These are phyloP conservation scores for Hirundo rustica DNA, from an alignment of 2,797 vertebrate species.

Conservation along the genomic window DNA sequence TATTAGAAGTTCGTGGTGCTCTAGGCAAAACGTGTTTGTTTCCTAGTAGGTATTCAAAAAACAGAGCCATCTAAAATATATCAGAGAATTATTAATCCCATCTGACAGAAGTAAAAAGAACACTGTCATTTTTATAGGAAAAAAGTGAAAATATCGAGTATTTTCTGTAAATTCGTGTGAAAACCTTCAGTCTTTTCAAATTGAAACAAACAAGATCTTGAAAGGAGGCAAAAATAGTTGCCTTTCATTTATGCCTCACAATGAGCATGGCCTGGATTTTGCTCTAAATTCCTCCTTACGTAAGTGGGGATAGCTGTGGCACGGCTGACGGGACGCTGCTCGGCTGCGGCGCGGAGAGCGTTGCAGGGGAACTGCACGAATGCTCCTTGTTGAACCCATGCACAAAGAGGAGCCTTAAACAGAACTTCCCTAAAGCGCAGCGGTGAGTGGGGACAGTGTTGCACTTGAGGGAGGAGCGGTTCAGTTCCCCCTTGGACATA, in stretches of 20 bases:
- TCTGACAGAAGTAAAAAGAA: background rate
- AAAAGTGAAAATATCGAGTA: background rate
- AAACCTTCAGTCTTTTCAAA: background rate
- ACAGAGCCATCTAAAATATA: background rate
- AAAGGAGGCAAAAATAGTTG: background rate
- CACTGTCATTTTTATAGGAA: background rate
- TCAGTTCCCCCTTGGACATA: background rate
- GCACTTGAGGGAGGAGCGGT: background rate
- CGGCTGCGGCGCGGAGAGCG: background rate
- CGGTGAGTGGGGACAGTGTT: background rate
- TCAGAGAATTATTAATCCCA: background rate
- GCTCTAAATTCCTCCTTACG: background rate
- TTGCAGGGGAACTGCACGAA: background rate
- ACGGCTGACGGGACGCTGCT: background rate
- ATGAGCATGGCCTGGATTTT: conserved; percentile 4
- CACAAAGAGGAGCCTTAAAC: background rate
- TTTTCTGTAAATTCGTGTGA: background rate
- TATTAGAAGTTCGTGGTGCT: background rate
- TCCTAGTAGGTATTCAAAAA: background rate
- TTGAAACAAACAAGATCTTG: background rate
- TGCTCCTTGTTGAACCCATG: rapidly evolving
- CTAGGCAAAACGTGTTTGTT: background rate
- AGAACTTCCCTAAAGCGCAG: background rate
- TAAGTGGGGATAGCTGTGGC: background rate
- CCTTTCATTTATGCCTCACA: background rate